Evolutionary conservation across 1,140 invertebrate species (phyloP).

Genomic region (Drosophila aff.): DNA sequence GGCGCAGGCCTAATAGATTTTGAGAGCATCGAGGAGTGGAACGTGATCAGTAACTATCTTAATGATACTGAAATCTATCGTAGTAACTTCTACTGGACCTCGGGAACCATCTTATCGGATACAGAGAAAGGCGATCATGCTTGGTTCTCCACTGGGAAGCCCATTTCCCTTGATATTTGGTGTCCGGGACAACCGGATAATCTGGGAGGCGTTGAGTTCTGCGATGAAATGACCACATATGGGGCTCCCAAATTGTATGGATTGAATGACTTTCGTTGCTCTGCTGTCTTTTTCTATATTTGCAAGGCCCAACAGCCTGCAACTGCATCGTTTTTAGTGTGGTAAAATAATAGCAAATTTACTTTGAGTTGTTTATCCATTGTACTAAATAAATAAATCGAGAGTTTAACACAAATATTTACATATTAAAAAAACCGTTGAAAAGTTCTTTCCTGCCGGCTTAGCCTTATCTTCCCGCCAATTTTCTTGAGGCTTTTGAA

Average conservation of each 20-base stretch:
- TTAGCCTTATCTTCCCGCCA: not conserved
- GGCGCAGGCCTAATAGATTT: not conserved
- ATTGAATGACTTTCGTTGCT: not conserved
- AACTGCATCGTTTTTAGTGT: not conserved
- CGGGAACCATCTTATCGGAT: not conserved
- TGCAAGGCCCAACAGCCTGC: conserved; percentile 3
- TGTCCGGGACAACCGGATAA: not conserved
- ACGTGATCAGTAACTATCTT: not conserved
- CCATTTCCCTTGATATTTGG: conserved; percentile 5
- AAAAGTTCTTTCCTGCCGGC: not conserved
- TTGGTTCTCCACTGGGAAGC: not conserved
- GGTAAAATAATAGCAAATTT: not conserved
- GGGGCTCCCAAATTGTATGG: not conserved
- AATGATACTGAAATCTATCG: not conserved
- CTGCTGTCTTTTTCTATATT: not conserved
- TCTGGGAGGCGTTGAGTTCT: not conserved
- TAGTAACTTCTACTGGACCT: not conserved
- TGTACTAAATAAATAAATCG: not conserved
- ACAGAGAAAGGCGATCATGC: not conserved
- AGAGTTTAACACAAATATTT: no score
- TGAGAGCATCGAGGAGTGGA: not conserved
- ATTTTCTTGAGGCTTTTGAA: conserved; percentile 17
- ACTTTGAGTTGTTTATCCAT: not conserved
- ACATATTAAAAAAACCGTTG: conserved; percentile 7
- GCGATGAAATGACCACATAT: not conserved